These are phyloP conservation scores for Danio aesculapii DNA, from an alignment of 2,797 vertebrate species.

Conservation along the genomic window DNA sequence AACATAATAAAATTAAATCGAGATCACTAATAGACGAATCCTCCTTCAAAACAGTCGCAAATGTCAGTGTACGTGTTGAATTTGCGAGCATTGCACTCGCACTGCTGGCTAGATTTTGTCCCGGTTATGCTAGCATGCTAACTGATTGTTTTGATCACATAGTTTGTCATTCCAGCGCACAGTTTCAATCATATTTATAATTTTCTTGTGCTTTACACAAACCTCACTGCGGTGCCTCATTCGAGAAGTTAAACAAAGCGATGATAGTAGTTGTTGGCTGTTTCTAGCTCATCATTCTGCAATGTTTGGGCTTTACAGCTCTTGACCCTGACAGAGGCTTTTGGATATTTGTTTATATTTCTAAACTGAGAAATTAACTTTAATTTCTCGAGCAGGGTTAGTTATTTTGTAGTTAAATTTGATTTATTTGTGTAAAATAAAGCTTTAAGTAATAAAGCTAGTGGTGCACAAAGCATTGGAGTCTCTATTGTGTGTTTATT, in stretches of 20 bases:
- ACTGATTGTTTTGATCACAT: conserved; percentile 45
- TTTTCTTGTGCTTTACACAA: neutral
- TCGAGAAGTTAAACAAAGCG: neutral
- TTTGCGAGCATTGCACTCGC: neutral
- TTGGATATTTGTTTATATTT: neutral
- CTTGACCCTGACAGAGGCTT: neutral
- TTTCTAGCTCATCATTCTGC: neutral
- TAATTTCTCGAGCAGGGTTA: too few species aligned
- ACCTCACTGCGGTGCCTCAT: neutral
- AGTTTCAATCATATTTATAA: neutral
- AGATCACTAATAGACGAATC: conserved; percentile 57
- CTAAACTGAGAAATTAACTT: neutral
- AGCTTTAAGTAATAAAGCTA: neutral
- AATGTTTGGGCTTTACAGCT: conserved; percentile 12
- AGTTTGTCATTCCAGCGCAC: neutral
- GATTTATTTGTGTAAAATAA: neutral
- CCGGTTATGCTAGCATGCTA: conserved; percentile 37
- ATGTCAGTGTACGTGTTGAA: neutral
- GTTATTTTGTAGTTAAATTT: too few species aligned
- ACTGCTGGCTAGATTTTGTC: neutral
- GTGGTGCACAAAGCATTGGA: neutral
- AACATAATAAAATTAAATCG: neutral
- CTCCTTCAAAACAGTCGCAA: neutral
- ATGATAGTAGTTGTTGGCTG: neutral
- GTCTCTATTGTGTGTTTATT: neutral